Evolutionary conservation across 2,888 invertebrate genomes (phyloP), one percentile per base, ranked within the genome.

Genomic region (Andrena chrysosceles): DNA sequence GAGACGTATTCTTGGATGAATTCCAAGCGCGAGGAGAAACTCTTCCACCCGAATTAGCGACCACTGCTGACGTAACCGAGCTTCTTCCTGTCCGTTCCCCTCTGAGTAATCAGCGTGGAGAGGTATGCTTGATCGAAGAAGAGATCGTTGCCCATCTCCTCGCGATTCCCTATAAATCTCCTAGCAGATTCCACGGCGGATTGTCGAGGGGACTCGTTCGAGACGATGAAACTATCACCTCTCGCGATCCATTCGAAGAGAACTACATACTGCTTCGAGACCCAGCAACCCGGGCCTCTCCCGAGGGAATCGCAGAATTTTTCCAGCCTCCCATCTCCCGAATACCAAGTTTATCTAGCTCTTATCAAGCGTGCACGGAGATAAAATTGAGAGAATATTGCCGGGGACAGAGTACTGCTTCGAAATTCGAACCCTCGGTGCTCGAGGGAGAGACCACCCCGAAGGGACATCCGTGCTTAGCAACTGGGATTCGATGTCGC

Each of bases 381-480:
- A 76, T 77, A 64, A 79, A 84, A 54, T 69, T 42, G 63, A 73
- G 74, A 82, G 74, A 75, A 62, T 66, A 81, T 77, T 75, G 23
- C 31, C 69, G 64, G 49, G 26, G 74, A 77, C 63, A 31, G 56
- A 35, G 48, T 52, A 13, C 49, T 29, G 42, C 10, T 70, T 80
- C 60, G 73, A 70, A 81, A 84, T 67, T 82, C 81, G 81, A 83
- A 82, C 60, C 77, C 67, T 83, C 62, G 87, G 75, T 87, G 87
- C 66, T 82, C 66, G 56, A 26, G 62, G 60, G 59, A 81, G 31
- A 60, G 31, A 2, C 49, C 8, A 49, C 23, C 2, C 73, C 64
- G 16, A 13, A 10, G 31, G 71, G 54, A 29, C 60, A 23, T 26
- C 74, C 74, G 67, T 56, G 54, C 59, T 67, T 49, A 63, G 68